Evolutionary conservation across 2,797 vertebrate species (phyloP).

Genomic region (Okamejei kenojei): DNA sequence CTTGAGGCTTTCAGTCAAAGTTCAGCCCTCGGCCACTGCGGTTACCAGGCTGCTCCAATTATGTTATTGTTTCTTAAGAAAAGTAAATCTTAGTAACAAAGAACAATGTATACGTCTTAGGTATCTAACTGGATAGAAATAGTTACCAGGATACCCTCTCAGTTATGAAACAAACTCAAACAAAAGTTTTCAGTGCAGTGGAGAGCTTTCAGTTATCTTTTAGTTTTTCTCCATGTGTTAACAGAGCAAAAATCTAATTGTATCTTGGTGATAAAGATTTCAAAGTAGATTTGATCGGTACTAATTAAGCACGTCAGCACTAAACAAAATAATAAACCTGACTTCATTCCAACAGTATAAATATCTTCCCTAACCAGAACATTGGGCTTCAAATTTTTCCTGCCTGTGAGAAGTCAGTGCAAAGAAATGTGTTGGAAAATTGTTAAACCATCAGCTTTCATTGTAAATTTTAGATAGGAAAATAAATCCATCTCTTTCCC

Average conservation of each 20-base stretch:
- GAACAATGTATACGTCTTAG: background rate
- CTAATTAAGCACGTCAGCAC: background rate
- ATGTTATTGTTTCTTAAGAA: background rate
- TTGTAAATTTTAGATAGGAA: background rate
- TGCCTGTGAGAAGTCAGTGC: background rate
- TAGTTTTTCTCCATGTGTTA: background rate
- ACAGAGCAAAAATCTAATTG: background rate
- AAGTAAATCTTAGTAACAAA: constrained; percentile 7
- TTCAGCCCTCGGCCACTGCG: background rate
- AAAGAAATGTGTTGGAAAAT: background rate
- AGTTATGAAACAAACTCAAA: constrained; percentile 21
- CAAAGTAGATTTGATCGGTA: background rate
- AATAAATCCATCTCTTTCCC: constrained; percentile 33
- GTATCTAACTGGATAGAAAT: constrained; percentile 28
- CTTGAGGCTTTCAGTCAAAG: background rate
- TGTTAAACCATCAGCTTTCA: background rate
- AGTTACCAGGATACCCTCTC: background rate
- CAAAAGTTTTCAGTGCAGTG: background rate
- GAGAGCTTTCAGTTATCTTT: background rate
- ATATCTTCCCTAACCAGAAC: background rate
- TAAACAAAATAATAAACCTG: background rate
- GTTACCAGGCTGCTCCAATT: constrained; percentile 10
- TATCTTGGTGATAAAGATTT: background rate
- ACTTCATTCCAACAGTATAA: no score
- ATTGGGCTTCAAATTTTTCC: background rate